These are phyloP conservation scores for Dreissena rostriformis DNA, from an alignment of 1,140 invertebrate genomes.

Conservation along the genomic window DNA sequence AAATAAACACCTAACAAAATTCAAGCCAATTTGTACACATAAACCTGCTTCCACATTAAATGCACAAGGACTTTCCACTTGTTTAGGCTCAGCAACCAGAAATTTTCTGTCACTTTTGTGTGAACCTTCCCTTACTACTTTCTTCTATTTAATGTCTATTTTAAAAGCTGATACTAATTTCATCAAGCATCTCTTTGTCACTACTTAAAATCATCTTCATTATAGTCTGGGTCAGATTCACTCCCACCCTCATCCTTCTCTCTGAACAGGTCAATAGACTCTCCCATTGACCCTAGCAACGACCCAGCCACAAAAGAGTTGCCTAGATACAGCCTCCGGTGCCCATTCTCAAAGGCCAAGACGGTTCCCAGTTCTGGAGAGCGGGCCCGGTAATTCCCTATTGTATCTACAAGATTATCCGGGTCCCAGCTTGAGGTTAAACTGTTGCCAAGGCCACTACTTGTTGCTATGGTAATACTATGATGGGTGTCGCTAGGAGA, in stretches of 20 bases:
- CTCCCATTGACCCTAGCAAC: slow-evolving; percentile 31
- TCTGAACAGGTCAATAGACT: slow-evolving; percentile 41
- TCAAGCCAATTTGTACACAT: too few species aligned
- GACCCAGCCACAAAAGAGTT: slow-evolving; percentile 2
- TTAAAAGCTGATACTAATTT: too few species aligned
- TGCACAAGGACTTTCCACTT: too few species aligned
- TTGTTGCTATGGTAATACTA: slow-evolving; percentile 65
- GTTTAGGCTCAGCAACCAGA: too few species aligned
- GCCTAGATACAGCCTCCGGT: not conserved
- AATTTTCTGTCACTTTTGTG: too few species aligned
- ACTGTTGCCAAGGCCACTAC: slow-evolving; percentile 65
- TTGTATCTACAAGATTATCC: slow-evolving; percentile 34
- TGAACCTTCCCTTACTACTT: too few species aligned
- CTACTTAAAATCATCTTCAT: too few species aligned
- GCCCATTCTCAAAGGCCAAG: not conserved
- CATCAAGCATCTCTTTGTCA: too few species aligned
- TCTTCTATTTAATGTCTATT: too few species aligned
- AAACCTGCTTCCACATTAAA: too few species aligned
- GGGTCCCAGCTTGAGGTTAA: slow-evolving; percentile 65
- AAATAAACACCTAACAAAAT: too few species aligned
- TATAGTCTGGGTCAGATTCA: slow-evolving; percentile 34
- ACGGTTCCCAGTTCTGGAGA: slow-evolving; percentile 4
- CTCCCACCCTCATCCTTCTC: slow-evolving; percentile 37
- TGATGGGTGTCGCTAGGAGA: slow-evolving; percentile 57
- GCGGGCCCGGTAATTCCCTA: slow-evolving; percentile 27